phyloP scores from a whole-genome alignment of 2,888 invertebrate genomes.

The Philereme vetulata region DNA sequence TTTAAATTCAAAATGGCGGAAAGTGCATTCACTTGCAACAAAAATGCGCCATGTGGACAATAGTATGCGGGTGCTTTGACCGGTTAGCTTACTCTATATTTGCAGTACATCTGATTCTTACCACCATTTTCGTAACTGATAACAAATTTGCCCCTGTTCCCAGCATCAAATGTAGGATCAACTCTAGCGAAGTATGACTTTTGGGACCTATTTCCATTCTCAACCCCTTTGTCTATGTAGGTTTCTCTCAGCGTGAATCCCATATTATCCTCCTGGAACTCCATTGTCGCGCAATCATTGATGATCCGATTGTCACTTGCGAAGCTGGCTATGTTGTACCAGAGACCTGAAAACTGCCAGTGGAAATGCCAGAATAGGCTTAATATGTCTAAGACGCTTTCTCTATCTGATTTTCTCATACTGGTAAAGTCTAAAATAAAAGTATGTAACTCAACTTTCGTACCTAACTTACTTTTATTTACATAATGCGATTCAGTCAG shows the following conservation, averaged over 20 bases:
- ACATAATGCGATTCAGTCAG: too few relatives aligned
- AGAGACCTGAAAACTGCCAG: slow-evolving; percentile 73
- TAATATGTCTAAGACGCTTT: too few relatives aligned
- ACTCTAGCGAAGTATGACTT: slow-evolving; percentile 75
- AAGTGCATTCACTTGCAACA: too few relatives aligned
- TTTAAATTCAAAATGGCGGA: too few relatives aligned
- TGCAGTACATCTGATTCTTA: too few relatives aligned
- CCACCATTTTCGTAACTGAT: slow-evolving; percentile 74
- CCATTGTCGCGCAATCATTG: slow-evolving; percentile 69
- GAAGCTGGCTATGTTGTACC: slow-evolving; percentile 73
- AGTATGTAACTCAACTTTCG: too few relatives aligned
- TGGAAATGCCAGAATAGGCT: background rate
- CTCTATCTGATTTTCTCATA: too few relatives aligned
- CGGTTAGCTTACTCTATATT: too few relatives aligned
- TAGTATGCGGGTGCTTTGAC: too few relatives aligned
- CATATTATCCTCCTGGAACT: slow-evolving; percentile 74
- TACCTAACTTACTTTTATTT: too few relatives aligned
- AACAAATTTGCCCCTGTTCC: slow-evolving; percentile 69
- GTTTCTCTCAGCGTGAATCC: slow-evolving; percentile 72
- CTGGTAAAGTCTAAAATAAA: too few relatives aligned
- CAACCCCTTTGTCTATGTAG: slow-evolving; percentile 56
- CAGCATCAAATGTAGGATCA: slow-evolving; percentile 75
- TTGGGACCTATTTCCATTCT: slow-evolving; percentile 66
- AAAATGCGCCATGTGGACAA: too few relatives aligned
- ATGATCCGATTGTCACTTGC: slow-evolving; percentile 69